phyloP scores from a whole-genome alignment of 2,113 vertebrate species.

The Pangasianodon gigas region DNA sequence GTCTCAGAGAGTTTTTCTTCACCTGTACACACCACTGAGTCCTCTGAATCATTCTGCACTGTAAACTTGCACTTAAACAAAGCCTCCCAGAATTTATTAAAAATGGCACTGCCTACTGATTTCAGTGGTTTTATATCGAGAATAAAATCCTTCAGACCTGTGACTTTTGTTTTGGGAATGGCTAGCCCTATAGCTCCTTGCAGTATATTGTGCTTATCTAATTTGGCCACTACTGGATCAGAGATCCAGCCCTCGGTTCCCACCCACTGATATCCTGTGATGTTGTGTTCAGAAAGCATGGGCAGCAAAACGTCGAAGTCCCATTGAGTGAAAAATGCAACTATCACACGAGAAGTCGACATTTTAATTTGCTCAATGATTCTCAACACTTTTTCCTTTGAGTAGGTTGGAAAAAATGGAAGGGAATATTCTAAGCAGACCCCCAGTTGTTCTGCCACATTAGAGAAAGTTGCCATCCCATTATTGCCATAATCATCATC shows the following conservation, averaged over 20 bases:
- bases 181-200: conserved; percentile 71
- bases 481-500: conserved; percentile 60
- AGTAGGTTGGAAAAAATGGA: conserved; percentile 64
- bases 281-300: conserved; percentile 59
- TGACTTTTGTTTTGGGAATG: conserved; percentile 66
- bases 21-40: conserved; percentile 41
- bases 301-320: conserved; percentile 46
- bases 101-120: conserved; percentile 36
- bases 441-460: conserved; percentile 57
- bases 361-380: conserved; percentile 50
- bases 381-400: conserved; percentile 52
- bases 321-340: conserved; percentile 49
- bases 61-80: conserved; percentile 52
- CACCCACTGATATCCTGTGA: conserved; percentile 71
- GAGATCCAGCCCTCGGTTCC: conserved; percentile 78
- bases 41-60: background rate
- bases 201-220: conserved; percentile 64
- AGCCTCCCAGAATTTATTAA: conserved; percentile 57
- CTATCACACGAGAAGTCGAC: conserved; percentile 30
- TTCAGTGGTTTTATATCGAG: conserved; percentile 60
- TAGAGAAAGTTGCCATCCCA: conserved; percentile 63
- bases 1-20: conserved; percentile 44
- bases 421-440: conserved; percentile 57
- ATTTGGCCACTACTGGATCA: conserved; percentile 63
- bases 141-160: conserved; percentile 69